Evolutionary conservation across 2,797 vertebrate species (phyloP).

Genomic region (Malacoctenus gilli): DNA sequence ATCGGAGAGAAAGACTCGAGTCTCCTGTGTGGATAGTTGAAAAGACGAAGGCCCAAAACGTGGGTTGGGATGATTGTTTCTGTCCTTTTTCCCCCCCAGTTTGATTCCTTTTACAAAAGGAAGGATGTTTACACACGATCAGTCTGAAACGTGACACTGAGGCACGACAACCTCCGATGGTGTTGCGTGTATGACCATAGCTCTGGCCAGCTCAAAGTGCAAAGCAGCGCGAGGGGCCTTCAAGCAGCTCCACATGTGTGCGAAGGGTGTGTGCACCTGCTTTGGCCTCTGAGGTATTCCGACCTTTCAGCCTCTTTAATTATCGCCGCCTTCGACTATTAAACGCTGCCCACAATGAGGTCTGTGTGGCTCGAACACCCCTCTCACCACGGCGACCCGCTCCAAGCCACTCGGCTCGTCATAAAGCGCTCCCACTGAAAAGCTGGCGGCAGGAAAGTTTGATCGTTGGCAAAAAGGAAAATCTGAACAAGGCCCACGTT

Average conservation of each 20-base stretch:
- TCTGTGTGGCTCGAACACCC: conserved; percentile 28
- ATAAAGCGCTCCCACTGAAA: conserved; percentile 13
- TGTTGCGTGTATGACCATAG: no score
- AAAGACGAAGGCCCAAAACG: no score
- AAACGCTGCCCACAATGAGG: conserved; percentile 17
- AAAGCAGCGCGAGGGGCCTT: background rate
- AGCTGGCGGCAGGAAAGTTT: conserved; percentile 25
- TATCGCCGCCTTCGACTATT: conserved; percentile 18
- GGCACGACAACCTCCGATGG: no score
- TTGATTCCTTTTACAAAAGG: no score
- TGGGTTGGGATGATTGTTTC: no score
- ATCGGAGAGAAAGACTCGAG: no score
- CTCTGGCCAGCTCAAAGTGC: conserved; percentile 19
- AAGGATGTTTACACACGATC: no score
- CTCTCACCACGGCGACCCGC: conserved; percentile 35
- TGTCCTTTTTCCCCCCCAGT: no score
- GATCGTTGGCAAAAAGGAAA: conserved; percentile 44
- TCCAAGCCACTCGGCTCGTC: conserved; percentile 31
- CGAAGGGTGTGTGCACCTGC: conserved; percentile 26
- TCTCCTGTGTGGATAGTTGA: no score
- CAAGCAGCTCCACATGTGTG: conserved; percentile 12
- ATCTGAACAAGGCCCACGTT: conserved; percentile 50
- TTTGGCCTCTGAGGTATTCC: conserved; percentile 3
- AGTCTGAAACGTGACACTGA: no score
- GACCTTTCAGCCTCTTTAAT: conserved; percentile 37